Evolutionary conservation across 2,888 invertebrate species (phyloP), one percentile per base, ranked within the genome.

Genomic region (Melinaea marsaeus): DNA sequence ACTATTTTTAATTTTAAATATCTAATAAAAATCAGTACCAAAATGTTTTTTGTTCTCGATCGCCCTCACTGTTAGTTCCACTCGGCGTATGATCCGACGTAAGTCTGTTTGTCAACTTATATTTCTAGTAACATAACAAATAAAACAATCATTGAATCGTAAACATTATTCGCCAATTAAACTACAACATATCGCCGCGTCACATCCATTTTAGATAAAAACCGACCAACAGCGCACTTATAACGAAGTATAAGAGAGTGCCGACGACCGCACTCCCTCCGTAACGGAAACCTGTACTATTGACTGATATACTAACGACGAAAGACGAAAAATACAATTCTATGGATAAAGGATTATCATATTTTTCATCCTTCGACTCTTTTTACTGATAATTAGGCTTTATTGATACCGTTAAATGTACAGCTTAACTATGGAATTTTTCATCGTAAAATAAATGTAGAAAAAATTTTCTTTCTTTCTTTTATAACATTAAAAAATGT

Each of bases 371-470:
- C 63, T 62, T 68, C 71, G 81, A 77, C 80, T 42, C 74, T 71
- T 68, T 71, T 76, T 75, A 79, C 71, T 72, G 77, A 79, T 79
- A 77, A 81, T 84, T 86, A 89, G 87, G 86, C 87, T 79, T 85
- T 79, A 83, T 79, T 77, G 77, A 62, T 72, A 77, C 69, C 72
- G 70, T 80, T 84, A 81, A 83, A 84, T 84, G 81, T 90, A 90
- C 83, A 84, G 85, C 89, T 90, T 89, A 90, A 80, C 85, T 90
- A 90, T 79, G 80, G 83, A 88, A 81, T 85, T 86, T 84, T 79
- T 79, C 78, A 73, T 85, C 80, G 76, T 85, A 88, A 90, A 84
- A 82, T 88, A 85, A 85, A 85, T 75, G 82, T 89, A 85, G 86
- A 87, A 89, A 89, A 89, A 79, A 80, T 76, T 79, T 81, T 78